Conservation (phyloP, 2,113 vertebrate genomes). For the Okapia johnstoni region DNA sequence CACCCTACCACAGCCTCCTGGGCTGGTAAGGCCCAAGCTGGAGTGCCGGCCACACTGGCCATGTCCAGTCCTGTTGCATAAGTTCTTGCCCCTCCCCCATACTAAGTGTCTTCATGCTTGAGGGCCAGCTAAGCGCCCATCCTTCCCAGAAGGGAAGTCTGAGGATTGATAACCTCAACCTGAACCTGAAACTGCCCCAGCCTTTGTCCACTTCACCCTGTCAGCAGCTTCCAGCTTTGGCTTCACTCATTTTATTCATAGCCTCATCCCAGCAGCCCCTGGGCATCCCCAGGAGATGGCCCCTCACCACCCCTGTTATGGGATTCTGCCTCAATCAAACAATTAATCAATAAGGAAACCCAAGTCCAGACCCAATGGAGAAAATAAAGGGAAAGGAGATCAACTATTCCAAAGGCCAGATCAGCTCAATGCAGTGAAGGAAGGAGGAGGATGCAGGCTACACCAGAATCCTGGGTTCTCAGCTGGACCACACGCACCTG, state of each 20-base stretch:
- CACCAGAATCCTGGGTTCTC: background rate
- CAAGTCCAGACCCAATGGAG: background rate
- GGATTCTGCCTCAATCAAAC: background rate
- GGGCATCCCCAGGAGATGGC: background rate
- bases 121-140: background rate
- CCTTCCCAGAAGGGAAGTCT: background rate
- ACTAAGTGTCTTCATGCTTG: background rate
- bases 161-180: background rate
- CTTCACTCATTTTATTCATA: background rate
- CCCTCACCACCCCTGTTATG: background rate
- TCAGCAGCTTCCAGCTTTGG: background rate
- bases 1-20: background rate
- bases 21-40: background rate
- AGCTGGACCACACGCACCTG: background rate
- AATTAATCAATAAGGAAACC: background rate
- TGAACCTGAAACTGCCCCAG: background rate
- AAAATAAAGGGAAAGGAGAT: background rate
- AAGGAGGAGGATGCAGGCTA: no score
- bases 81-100: background rate
- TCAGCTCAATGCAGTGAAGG: background rate
- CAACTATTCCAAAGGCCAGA: background rate
- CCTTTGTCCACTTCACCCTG: background rate
- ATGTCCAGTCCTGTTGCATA: background rate
- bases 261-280: background rate
- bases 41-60: background rate